Evolutionary conservation across 2,113 vertebrate species (phyloP).

Genomic region (Pampusana beccarii): DNA sequence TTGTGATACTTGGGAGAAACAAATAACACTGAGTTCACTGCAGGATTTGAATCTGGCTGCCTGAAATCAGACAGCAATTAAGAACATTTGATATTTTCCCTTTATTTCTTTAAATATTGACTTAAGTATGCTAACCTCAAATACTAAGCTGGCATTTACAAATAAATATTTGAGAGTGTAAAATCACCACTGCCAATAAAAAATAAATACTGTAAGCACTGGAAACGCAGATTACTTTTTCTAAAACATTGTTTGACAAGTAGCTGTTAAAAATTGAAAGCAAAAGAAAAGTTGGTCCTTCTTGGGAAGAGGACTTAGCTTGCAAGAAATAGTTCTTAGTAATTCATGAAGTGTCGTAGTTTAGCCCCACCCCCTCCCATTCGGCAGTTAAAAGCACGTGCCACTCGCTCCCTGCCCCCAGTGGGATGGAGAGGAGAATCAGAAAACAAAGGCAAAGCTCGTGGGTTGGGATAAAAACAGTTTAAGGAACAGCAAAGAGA

Average conservation of each 20-base stretch:
- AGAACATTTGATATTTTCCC: not conserved
- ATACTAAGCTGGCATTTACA: not conserved
- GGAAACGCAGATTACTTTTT: not conserved
- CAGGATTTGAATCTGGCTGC: not conserved
- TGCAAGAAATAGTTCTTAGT: not conserved
- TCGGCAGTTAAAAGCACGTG: too few species aligned
- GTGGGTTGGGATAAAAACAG: too few species aligned
- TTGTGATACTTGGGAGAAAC: not conserved
- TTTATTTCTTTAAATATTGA: slow-evolving; percentile 30
- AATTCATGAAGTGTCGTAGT: not conserved
- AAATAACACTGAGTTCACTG: not conserved
- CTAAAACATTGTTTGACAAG: not conserved
- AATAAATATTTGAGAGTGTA: not conserved
- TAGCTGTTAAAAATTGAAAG: not conserved
- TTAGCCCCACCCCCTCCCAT: too few species aligned
- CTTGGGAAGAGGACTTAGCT: not conserved
- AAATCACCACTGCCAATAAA: not conserved
- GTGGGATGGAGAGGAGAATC: too few species aligned
- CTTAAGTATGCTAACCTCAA: not conserved
- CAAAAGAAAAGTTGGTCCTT: not conserved
- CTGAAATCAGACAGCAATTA: not conserved
- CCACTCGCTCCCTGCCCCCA: too few species aligned
- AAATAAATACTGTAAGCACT: not conserved
- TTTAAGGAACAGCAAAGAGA: too few species aligned
- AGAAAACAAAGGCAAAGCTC: too few species aligned